Evolutionary conservation across 2,797 vertebrate species (phyloP).

Genomic region (Megaceryle alcyon): DNA sequence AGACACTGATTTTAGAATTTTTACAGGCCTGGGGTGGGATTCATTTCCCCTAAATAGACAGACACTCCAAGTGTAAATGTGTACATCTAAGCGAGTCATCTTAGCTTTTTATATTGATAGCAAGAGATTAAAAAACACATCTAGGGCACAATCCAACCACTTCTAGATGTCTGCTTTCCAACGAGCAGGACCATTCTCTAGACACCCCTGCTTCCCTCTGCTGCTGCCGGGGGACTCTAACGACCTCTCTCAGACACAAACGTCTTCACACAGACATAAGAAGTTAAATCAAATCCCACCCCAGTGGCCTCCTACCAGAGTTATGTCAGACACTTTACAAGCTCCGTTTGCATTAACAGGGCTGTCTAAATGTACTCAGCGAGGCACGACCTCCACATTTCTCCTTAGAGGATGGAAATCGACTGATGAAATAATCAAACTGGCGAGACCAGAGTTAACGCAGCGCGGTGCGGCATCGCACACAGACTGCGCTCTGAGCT

Average conservation of each 20-base stretch:
- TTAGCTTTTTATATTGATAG: neutral
- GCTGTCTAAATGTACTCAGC: neutral
- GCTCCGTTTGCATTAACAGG: fast-evolving
- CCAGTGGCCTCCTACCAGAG: neutral
- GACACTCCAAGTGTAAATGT: neutral
- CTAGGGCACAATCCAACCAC: neutral
- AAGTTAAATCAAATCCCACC: neutral
- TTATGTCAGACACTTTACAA: neutral
- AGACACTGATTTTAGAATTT: neutral
- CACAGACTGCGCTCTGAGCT: neutral
- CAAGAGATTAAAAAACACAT: neutral
- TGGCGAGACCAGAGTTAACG: fast-evolving
- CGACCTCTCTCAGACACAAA: fast-evolving
- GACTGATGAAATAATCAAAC: fast-evolving
- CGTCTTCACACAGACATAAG: neutral
- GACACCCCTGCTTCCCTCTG: neutral
- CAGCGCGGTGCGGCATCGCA: fast-evolving
- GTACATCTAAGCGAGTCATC: neutral
- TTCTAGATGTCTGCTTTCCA: neutral
- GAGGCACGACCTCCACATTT: neutral
- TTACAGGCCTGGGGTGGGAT: neutral
- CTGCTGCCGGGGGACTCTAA: fast-evolving
- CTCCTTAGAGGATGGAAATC: neutral
- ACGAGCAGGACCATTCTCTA: neutral
- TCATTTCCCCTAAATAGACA: neutral